Evolutionary conservation across 1,140 invertebrate genomes (phyloP), one percentile per base, ranked within the genome.

Genomic region (Alviniconcha marisindica): DNA sequence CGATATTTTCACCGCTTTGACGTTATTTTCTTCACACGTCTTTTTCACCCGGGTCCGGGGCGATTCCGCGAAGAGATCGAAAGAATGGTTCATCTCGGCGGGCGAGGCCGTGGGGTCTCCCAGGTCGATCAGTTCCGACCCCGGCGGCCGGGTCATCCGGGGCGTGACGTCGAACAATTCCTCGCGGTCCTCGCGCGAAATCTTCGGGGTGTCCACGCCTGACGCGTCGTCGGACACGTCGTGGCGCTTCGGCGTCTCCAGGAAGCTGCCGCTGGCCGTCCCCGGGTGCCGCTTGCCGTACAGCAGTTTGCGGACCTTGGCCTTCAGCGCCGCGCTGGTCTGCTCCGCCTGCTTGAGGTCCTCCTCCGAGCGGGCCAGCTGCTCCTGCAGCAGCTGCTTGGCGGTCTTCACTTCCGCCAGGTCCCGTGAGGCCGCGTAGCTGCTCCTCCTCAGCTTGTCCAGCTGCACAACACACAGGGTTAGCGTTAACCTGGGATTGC

Each of bases 301-400:
- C 56, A 44, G 31, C 2, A 44, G 7, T 40, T 44, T 80, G 78
- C 31, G 18, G 21, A 66, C 28, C 40, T 80, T 80, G 40, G 56
- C 56, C 18, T 63, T 80, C 21, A 80, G 60, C 21, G 40, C 21
- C 31, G 56, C 36, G 38, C 42, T 66, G 28, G 38, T 66, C 31
- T 80, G 66, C 56, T 80, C 78, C 21, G 38, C 38, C 28, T 80
- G 78, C n/a, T 80, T 80, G 14, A 80, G 38, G 38, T 80, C 78
- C 14, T 80, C 78, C 40, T 80, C 78, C 12, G 78, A 80, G n/a
- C 60, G 54, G 3, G 56, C 12, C 78, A 80, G 78, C 78, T 80
- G 78, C n/a, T 80, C 78, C 56, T 66, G 78, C 3, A 80, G 78
- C 1, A 14, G 4, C 10, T 18, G 40, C 33, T 24, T 12, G n/a